These are phyloP conservation scores for Catharus ustulatus DNA, from an alignment of 2,797 vertebrate genomes.

Conservation along the genomic window DNA sequence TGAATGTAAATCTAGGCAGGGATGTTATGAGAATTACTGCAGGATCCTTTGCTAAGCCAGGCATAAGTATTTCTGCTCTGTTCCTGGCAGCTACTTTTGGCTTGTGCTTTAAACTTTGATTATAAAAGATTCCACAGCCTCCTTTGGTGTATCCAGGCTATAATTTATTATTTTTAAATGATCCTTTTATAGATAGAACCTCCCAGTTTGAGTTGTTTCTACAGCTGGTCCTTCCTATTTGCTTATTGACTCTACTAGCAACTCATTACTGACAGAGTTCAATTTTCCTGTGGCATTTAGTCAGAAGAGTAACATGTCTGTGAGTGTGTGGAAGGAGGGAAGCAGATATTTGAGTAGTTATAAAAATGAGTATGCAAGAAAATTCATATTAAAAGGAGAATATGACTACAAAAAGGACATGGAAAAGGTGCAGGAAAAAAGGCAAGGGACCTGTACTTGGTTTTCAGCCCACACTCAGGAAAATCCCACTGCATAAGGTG, in stretches of 20 bases:
- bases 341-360: neutral
- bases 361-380: neutral
- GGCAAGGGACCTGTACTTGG: neutral
- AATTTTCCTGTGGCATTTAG: conserved; percentile 24
- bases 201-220: conserved; percentile 32
- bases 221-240: conserved; percentile 40
- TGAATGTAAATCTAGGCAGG: neutral
- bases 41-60: neutral
- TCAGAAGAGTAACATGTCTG: neutral
- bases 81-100: neutral
- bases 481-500: neutral
- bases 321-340: conserved; percentile 10
- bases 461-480: neutral
- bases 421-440: neutral
- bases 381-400: neutral
- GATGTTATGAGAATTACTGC: neutral
- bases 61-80: neutral
- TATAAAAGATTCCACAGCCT: neutral
- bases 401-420: neutral
- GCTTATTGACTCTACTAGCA: conserved; percentile 29
- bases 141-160: neutral
- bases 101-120: neutral
- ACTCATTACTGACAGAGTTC: conserved; percentile 5
- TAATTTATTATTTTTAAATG: conserved; percentile 10
- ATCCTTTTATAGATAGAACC: conserved; percentile 27